Percentiles rank a stretch among this genome's conserved stretches.
Conservation (phyloP, 1,140 invertebrate genomes). For the Pteromalus puparum region DNA sequence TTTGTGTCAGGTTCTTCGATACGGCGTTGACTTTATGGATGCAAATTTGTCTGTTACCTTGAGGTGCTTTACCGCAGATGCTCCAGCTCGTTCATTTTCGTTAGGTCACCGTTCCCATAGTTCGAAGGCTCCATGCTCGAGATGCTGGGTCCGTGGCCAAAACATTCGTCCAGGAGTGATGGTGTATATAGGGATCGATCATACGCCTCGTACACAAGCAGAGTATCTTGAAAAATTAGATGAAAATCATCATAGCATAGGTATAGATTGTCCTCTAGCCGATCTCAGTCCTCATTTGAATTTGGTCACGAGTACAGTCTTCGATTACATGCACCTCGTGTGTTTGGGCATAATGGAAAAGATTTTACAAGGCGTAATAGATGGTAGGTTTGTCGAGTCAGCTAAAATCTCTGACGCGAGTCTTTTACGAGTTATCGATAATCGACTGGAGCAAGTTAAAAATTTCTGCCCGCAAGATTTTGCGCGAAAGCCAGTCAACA, state of each 20-base stretch:
- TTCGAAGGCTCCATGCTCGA: not conserved
- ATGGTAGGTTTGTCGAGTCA: conserved; percentile 27
- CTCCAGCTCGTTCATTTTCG: not conserved
- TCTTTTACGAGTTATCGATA: conserved; percentile 24
- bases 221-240: too few species aligned
- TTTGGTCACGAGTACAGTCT: not conserved
- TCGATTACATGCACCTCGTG: conserved; percentile 1
- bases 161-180: not conserved
- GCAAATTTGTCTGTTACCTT: not conserved
- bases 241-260: too few species aligned
- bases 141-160: not conserved
- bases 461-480: conserved; percentile 38
- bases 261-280: not conserved
- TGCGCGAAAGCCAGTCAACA: not conserved
- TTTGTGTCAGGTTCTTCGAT: too few species aligned
- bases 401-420: conserved; percentile 21
- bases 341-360: not conserved
- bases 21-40: too few species aligned
- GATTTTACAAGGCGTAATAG: conserved; percentile 35
- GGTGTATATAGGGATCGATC: not conserved
- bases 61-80: not conserved
- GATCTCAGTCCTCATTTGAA: not conserved
- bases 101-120: not conserved
- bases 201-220: too few species aligned
- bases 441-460: conserved; percentile 15